These are phyloP conservation scores for Sinocyclocheilus anshuiensis DNA, from an alignment of 2,113 vertebrate genomes.

Conservation along the genomic window DNA sequence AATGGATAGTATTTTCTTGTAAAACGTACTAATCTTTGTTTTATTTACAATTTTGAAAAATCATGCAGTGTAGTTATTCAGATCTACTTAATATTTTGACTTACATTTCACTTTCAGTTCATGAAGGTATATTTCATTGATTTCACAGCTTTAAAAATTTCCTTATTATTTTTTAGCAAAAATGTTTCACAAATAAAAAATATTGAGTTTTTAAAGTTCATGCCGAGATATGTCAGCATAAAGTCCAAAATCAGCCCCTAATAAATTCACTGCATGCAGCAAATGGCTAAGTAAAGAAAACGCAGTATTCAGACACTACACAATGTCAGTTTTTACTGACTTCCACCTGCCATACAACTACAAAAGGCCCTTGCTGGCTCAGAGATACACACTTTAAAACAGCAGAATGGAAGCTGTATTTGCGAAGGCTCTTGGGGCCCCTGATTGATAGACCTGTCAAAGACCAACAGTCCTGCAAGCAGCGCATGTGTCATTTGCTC, in stretches of 20 bases:
- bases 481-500: conserved; percentile 59
- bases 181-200: no score
- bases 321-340: conserved; percentile 11
- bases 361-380: conserved; percentile 8
- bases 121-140: no score
- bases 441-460: conserved; percentile 73
- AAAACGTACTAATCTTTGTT: no score
- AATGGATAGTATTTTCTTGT: no score
- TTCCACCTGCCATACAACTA: conserved; percentile 10
- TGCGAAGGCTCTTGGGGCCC: conserved; percentile 46
- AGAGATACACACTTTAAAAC: conserved; percentile 21
- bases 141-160: no score
- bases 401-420: conserved; percentile 30
- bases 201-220: no score
- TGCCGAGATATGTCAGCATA: neutral
- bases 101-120: no score
- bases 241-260: neutral
- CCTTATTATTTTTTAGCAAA: no score
- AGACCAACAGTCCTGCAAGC: conserved; percentile 66
- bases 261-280: neutral
- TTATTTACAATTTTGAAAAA: no score
- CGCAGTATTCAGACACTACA: neutral
- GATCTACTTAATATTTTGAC: no score
- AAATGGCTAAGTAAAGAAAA: neutral
- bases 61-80: no score